Evolutionary conservation across 2,113 vertebrate genomes (phyloP), one percentile per base, ranked within the genome.

Genomic region (Cryptotis parvus): DNA sequence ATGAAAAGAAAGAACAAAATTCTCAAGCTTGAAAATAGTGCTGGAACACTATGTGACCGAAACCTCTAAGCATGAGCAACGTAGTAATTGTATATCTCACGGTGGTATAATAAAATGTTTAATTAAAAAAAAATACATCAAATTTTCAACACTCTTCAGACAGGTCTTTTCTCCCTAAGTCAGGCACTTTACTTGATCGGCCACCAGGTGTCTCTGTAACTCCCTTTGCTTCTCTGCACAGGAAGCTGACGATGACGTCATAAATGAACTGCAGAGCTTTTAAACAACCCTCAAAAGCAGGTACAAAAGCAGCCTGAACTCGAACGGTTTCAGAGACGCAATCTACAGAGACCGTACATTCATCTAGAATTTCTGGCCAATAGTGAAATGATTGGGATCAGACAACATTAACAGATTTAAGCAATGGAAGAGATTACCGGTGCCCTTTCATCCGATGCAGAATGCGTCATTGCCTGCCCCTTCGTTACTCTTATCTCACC

Each of bases 191-290:
- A 24, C 88, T 35, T 16, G 9, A 6, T 0, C 26, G 4, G 27
- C 94, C 96, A 93, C 95, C 93, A 96, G 96, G 41, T 95, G 96
- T 91, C 96, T 35, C 95, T 96, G 37, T 87, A 79, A 86, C 94
- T 75, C 52, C 89, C 87, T 39, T 10, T 61, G 74, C 14, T 33
- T 20, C 37, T 16, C 61, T 1, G 24, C 18, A 29, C 70, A 61
- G 41, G 43, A 3, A 14, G 0, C 65, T n/a, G 58, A 27, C 29
- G 12, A 49, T 3, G 72, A 86, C 45, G 26, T 95, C 70, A 70
- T 33, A 9, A 26, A 16, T 9, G 63, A 94, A 83, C 65, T 52
- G 35, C 26, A n/a, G 6, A 55, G 63, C 73, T 91, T 95, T 84
- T 39, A 87, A 81, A 29, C 79, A n/a, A 39, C 39, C 80, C 58